Evolutionary conservation across 1,140 invertebrate species (phyloP), one percentile per base, ranked within the genome.

Genomic region (Ruditapes philippinarum): DNA sequence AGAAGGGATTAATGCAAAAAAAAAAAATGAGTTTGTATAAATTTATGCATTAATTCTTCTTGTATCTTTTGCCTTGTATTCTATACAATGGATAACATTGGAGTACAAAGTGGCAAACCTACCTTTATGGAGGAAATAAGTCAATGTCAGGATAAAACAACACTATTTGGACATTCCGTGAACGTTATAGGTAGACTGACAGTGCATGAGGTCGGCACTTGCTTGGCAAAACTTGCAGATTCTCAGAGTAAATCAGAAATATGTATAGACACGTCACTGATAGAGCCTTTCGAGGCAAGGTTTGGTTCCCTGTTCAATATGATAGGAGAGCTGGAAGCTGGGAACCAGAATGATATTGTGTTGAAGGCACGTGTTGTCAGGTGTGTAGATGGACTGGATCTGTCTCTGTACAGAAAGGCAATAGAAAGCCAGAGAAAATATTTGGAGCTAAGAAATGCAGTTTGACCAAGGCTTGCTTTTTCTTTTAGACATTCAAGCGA

Each of bases 321-420:
- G 51, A 91, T 94, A 40, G 93, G 93, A 11, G 93, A 94, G 45
- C 22, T 93, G 14, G 89, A 90, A 31, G 40, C 11, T n/a, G 57
- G 85, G 11, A 65, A 40, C n/a, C 12, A n/a, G 0, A 42, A 84
- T 14, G 38, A 88, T 17, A 33, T 89, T 31, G 36, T 88, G 14
- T 70, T 94, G 33, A 88, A 87, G 28, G 93, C 93, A 3, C 49
- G 91, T 42, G 76, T 94, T 40, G 91, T 93, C 4, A 80, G 93
- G 5, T 92, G 91, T 89, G 91, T 93, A 17, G 93, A 94, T 60
- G 92, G 92, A 5, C 62, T 94, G 54, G 93, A 94, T 68, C 19
- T 93, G 28, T 42, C 82, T 0, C 17, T 93, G 70, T 94, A 92
- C 42, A 88, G 88, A 42, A 91, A 91, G 68, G 90, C 91, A 0